Evolutionary conservation across 2,888 invertebrate genomes (phyloP).

Genomic region (Micropterix aruncella): DNA sequence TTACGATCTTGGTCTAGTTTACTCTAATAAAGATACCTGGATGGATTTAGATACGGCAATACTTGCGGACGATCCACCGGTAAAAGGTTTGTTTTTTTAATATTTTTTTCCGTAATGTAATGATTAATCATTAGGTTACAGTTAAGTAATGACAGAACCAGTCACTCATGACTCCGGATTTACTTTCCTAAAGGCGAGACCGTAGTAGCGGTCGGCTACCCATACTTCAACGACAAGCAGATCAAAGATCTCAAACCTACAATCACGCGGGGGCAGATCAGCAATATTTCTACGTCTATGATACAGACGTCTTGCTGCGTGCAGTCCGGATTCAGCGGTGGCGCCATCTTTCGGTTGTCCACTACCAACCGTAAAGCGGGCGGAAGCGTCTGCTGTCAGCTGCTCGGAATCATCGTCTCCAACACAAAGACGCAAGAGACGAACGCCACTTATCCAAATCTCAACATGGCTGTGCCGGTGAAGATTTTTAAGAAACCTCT

Average conservation of each 20-base stretch:
- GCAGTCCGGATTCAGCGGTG: constrained; percentile 49
- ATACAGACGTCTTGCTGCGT: constrained; percentile 49
- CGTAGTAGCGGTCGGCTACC: constrained; percentile 43
- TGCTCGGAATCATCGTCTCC: constrained; percentile 43
- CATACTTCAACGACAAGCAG: constrained; percentile 38
- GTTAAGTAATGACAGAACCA: too few species aligned
- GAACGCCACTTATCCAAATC: constrained; percentile 37
- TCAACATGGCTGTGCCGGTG: constrained; percentile 47
- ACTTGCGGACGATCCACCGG: constrained; percentile 21
- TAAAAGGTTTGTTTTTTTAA: constrained; percentile 22
- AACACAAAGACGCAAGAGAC: constrained; percentile 34
- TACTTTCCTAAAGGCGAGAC: too few species aligned
- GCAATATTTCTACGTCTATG: constrained; percentile 36
- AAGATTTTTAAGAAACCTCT: constrained; percentile 25
- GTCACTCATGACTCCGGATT: too few species aligned
- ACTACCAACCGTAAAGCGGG: constrained; percentile 14
- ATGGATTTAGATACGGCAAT: constrained; percentile 20
- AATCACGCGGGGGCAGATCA: constrained; percentile 39
- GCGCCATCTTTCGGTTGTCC: constrained; percentile 36
- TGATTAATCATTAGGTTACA: too few species aligned
- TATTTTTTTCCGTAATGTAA: too few species aligned
- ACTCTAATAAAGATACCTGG: constrained; percentile 25
- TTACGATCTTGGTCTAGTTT: constrained; percentile 33
- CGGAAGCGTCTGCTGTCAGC: background rate
- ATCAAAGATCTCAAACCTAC: constrained; percentile 29